Evolutionary conservation across 2,888 invertebrate species (phyloP), one percentile per base, ranked within the genome.

Genomic region (Amiota minor): DNA sequence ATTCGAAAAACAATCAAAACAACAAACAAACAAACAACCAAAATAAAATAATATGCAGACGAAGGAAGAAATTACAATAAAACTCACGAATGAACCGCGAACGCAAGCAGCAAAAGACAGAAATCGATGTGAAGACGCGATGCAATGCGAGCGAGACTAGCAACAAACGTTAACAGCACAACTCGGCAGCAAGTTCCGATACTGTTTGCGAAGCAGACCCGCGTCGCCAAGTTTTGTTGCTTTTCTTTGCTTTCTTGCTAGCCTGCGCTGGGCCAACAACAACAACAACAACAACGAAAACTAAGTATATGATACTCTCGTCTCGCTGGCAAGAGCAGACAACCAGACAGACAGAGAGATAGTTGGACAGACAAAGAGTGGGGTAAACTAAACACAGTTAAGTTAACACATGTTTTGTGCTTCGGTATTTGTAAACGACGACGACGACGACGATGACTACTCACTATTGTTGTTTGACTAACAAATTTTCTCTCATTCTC

Each of bases 131-230:
- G 70, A 72, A 74, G 55, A 46, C 69, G 71, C 70, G 45, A 49
- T 75, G 69, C 18, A 67, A 69, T 76, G 74, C 72, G 64, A 70
- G 77, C 83, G 81, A 79, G 79, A 76, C 35, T 6, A 16, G 20
- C 9, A 59, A 18, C 35, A 35, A 9, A 16, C 20, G 59, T 12
- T 53, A 53, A 53, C 53, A 80, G 77, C 82, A 76, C 62, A 12
- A 83, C 80, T 80, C 81, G 76, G 79, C 81, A 55, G 77, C 78
- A 76, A 78, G 84, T 78, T 83, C 79, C 85, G 82, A 83, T 85
- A 83, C 85, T 83, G 79, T 78, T 77, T 68, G 46, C 73, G 75
- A 47, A 64, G 75, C 68, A 71, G 73, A 75, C 70, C 68, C 78
- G 70, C 64, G 73, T 59, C 75, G 69, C 53, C 59, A 74, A 80